These are phyloP conservation scores for Malthinus seriepunctatus DNA, from an alignment of 2,888 invertebrate species.

Conservation along the genomic window DNA sequence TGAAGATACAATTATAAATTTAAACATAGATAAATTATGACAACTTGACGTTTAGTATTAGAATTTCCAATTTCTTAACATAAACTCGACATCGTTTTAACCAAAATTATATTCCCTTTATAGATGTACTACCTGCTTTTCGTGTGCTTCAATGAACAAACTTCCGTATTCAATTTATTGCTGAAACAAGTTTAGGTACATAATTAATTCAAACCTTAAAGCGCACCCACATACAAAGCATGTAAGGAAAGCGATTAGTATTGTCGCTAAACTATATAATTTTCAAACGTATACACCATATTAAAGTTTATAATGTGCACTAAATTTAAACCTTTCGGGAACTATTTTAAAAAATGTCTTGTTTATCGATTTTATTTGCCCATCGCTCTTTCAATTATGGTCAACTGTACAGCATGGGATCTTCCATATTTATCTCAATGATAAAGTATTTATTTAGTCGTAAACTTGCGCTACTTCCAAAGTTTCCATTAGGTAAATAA, in stretches of 20 bases:
- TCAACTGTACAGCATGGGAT: too few relatives aligned
- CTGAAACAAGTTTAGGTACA: slow-evolving; percentile 16
- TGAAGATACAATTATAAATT: background rate
- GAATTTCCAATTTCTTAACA: background rate
- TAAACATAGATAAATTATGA: slow-evolving; percentile 2
- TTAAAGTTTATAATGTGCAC: too few relatives aligned
- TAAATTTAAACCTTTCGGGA: too few relatives aligned
- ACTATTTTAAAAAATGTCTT: too few relatives aligned
- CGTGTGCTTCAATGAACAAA: slow-evolving; percentile 16
- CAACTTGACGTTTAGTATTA: slow-evolving; percentile 2
- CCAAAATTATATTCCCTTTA: slow-evolving; percentile 9
- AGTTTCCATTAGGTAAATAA: too few relatives aligned
- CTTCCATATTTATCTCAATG: too few relatives aligned
- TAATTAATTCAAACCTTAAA: slow-evolving; percentile 18
- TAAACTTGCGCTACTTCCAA: too few relatives aligned
- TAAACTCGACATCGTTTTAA: background rate
- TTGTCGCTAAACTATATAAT: slow-evolving; percentile 4
- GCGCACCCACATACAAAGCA: slow-evolving; percentile 2
- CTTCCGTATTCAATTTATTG: slow-evolving; percentile 14
- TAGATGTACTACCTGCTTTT: slow-evolving; percentile 11
- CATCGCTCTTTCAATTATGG: too few relatives aligned
- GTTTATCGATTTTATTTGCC: too few relatives aligned
- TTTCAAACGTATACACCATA: background rate
- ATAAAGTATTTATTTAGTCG: too few relatives aligned
- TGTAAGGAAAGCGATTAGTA: background rate